A percentile compares a stretch with the other conserved stretches of the same genome.
Conservation (phyloP, 2,888 invertebrate genomes). For the Ormyrus nitidulus region DNA sequence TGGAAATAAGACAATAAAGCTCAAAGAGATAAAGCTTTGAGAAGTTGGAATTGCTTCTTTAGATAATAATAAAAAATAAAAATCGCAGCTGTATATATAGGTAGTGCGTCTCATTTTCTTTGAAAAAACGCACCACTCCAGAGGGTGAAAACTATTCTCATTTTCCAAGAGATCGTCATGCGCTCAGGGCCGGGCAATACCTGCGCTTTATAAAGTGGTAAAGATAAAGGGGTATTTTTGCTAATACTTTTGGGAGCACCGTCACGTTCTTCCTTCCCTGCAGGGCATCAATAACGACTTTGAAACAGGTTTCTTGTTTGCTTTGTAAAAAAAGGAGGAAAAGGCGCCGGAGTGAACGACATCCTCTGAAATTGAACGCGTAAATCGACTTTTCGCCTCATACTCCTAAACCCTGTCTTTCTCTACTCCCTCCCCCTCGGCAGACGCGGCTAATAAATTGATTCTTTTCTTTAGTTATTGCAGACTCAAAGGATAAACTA, state of each 20-base stretch:
- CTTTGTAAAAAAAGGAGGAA: conserved; percentile 32
- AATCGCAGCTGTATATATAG: too few species aligned
- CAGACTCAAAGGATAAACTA: too few species aligned
- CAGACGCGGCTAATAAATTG: conserved; percentile 23
- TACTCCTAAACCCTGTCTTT: background rate
- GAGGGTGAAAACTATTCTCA: too few species aligned
- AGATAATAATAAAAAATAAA: too few species aligned
- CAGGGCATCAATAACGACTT: conserved; percentile 56
- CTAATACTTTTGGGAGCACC: conserved; percentile 52
- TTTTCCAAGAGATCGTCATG: too few species aligned
- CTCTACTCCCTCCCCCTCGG: background rate
- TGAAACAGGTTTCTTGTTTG: conserved; percentile 50
- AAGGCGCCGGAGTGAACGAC: conserved; percentile 36
- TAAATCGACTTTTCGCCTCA: conserved; percentile 40
- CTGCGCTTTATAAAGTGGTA: conserved; percentile 46
- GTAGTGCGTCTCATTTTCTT: too few species aligned
- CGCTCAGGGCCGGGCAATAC: conserved; percentile 22
- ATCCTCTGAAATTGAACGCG: conserved; percentile 50
- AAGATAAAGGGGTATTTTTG: conserved; percentile 52
- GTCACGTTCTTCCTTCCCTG: conserved; percentile 51
- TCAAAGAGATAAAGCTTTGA: too few species aligned
- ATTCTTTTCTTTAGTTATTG: background rate
- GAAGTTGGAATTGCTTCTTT: too few species aligned
- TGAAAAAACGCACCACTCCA: too few species aligned
- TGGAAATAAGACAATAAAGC: too few species aligned